phyloP scores from a whole-genome alignment of 2,888 invertebrate genomes.

The Helicoverpa assulta region DNA sequence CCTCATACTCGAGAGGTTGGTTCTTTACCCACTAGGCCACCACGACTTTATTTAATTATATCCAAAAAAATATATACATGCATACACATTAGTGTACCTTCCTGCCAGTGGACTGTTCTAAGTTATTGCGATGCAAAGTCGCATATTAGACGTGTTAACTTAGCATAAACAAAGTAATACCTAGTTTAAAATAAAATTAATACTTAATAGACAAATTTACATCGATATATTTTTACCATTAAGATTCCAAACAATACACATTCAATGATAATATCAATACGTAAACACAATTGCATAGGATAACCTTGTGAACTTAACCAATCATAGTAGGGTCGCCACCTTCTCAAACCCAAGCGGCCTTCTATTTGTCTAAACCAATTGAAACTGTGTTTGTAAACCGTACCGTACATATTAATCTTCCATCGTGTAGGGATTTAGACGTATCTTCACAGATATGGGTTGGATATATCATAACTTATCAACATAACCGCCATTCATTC shows the following conservation, averaged over 20 bases:
- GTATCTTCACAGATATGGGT: slow-evolving; percentile 17
- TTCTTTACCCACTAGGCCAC: no score
- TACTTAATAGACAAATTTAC: no score
- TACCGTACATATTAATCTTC: slow-evolving; percentile 51
- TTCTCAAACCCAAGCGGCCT: slow-evolving; percentile 7
- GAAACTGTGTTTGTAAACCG: slow-evolving; percentile 33
- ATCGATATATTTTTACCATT: neutral
- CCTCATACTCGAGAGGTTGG: no score
- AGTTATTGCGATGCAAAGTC: no score
- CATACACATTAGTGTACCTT: no score
- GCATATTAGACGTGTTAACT: no score
- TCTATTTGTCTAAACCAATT: slow-evolving; percentile 57
- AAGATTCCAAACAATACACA: no score
- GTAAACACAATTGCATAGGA: neutral
- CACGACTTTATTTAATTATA: no score
- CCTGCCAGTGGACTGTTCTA: no score
- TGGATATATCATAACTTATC: slow-evolving; percentile 36
- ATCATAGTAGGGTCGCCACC: slow-evolving; percentile 20
- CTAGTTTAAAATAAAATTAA: no score
- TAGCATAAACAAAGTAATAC: no score
- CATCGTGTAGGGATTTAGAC: slow-evolving; percentile 21
- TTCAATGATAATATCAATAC: neutral
- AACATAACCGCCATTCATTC: slow-evolving; percentile 24
- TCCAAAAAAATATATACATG: no score
- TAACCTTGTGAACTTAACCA: slow-evolving; percentile 27